phyloP scores from a whole-genome alignment of 2,113 vertebrate genomes.

The Thymallus thymallus region DNA sequence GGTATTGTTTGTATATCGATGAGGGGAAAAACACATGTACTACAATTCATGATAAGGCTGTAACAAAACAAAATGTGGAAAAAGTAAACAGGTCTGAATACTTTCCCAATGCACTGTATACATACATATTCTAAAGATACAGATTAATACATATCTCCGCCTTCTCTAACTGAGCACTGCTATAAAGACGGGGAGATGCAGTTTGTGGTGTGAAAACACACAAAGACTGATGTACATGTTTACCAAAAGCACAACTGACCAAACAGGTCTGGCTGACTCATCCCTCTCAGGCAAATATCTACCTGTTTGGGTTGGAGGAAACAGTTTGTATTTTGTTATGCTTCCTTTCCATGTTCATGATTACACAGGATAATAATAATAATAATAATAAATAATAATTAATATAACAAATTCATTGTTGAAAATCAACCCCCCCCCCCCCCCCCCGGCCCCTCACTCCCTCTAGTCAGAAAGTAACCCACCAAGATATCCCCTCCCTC shows the following conservation, averaged over 20 bases:
- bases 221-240: too few species aligned
- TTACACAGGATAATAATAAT: too few species aligned
- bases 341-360: neutral
- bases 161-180: conserved; percentile 69
- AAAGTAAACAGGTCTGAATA: conserved; percentile 66
- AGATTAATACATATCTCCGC: conserved; percentile 63
- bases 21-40: too few species aligned
- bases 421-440: neutral
- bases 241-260: neutral
- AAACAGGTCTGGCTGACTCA: neutral
- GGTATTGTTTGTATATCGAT: too few species aligned
- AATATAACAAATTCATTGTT: neutral
- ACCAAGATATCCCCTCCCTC: neutral
- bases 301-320: neutral
- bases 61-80: too few species aligned
- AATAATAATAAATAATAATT: too few species aligned
- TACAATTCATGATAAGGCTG: too few species aligned
- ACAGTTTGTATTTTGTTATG: neutral
- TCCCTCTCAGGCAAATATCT: neutral
- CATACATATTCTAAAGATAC: too few species aligned
- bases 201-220: neutral
- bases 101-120: conserved; percentile 52
- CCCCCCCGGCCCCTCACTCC: neutral
- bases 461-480: neutral
- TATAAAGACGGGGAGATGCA: conserved; percentile 36